Evolutionary conservation across 1,140 invertebrate genomes (phyloP).

Genomic region (Camponotus pennsylvanicus): DNA sequence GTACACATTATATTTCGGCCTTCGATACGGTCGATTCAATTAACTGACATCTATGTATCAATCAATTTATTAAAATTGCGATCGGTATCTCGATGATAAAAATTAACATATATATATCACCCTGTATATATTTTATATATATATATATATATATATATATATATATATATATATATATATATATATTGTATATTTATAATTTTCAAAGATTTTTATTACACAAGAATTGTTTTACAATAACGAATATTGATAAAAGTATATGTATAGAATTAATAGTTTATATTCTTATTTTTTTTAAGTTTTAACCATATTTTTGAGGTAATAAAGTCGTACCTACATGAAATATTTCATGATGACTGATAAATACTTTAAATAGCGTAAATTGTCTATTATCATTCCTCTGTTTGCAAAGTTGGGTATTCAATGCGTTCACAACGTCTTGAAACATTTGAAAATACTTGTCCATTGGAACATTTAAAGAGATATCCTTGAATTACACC

Average conservation of each 20-base stretch:
- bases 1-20: no score
- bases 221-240: constrained; percentile 6
- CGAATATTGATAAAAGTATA: not conserved
- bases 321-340: not conserved
- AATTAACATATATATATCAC: no score
- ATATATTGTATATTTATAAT: not conserved
- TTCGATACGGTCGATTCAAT: no score
- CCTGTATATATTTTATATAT: no score
- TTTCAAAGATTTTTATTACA: not conserved
- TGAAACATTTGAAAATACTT: constrained; percentile 90
- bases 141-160: no score
- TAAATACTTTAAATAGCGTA: not conserved
- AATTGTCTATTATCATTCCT: not conserved
- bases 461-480: constrained; percentile 90
- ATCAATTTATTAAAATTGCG: no score
- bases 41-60: no score
- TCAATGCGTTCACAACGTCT: constrained; percentile 88
- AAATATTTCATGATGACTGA: constrained; percentile 5
- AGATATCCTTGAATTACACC: constrained; percentile 88
- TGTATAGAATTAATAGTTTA: not conserved
- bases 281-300: not conserved
- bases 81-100: no score
- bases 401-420: not conserved
- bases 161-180: no score
- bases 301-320: not conserved